Conservation (phyloP, 1,140 invertebrate species). For the Onthophagus taurus region DNA sequence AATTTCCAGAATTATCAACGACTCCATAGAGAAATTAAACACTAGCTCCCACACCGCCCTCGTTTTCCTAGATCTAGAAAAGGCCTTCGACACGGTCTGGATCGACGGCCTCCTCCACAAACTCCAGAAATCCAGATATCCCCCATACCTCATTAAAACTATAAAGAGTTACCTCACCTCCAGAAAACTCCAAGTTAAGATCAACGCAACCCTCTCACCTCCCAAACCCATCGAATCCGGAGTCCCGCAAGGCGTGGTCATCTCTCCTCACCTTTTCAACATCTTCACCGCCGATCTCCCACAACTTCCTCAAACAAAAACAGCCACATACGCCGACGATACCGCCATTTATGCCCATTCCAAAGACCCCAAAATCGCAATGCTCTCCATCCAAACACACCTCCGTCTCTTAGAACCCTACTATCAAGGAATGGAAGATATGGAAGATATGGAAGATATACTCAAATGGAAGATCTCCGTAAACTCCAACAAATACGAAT, state of each 20-base stretch:
- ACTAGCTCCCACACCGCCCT: slow-evolving; percentile 18
- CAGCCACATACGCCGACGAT: slow-evolving; percentile 31
- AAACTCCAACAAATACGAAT: slow-evolving; percentile 12
- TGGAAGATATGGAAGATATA: no score
- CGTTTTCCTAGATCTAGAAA: slow-evolving; percentile 28
- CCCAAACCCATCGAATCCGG: slow-evolving; percentile 19
- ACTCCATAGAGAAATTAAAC: slow-evolving; percentile 25
- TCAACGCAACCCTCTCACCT: slow-evolving; percentile 15
- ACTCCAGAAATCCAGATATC: slow-evolving; percentile 17
- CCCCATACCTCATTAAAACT: slow-evolving; percentile 18
- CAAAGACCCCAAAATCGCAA: slow-evolving; percentile 13
- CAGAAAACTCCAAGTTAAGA: slow-evolving; percentile 22
- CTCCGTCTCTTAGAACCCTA: slow-evolving; percentile 2
- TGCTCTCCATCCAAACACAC: slow-evolving; percentile 13
- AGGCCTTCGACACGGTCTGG: slow-evolving; percentile 34
- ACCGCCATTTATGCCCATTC: slow-evolving; percentile 24
- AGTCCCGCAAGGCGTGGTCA: slow-evolving; percentile 24
- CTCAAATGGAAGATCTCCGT: slow-evolving; percentile 12
- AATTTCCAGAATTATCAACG: slow-evolving; percentile 29
- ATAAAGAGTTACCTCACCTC: slow-evolving; percentile 23
- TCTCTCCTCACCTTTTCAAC: slow-evolving; percentile 21
- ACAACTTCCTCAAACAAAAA: slow-evolving; percentile 11
- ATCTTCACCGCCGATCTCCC: slow-evolving; percentile 19
- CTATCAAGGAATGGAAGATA: no score
- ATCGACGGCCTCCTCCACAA: slow-evolving; percentile 28